Evolutionary conservation across 2,888 invertebrate species (phyloP).

Genomic region (Parnassius orleans): DNA sequence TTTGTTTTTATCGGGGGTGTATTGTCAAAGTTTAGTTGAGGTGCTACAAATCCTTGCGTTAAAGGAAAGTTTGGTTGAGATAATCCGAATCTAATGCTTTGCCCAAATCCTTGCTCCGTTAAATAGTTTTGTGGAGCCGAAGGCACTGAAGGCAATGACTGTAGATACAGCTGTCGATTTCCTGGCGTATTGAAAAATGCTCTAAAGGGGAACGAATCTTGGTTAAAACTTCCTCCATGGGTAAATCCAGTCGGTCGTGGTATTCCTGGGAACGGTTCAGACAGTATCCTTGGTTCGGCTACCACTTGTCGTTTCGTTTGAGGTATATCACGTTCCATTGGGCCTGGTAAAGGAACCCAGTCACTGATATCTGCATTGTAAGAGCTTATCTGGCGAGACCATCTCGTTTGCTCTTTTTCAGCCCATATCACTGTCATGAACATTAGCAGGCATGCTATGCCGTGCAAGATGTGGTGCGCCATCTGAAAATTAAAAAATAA

Average conservation of each 20-base stretch:
- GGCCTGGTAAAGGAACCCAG: slow-evolving; percentile 68
- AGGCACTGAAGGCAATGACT: slow-evolving; percentile 63
- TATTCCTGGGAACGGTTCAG: slow-evolving; percentile 64
- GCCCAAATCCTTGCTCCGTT: slow-evolving; percentile 68
- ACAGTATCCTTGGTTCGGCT: slow-evolving; percentile 70
- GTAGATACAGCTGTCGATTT: slow-evolving; percentile 66
- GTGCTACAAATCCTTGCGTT: slow-evolving; percentile 65
- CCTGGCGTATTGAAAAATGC: slow-evolving; percentile 55
- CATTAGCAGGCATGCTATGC: slow-evolving; percentile 49
- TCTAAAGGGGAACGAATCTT: slow-evolving; percentile 59
- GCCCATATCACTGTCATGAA: slow-evolving; percentile 49
- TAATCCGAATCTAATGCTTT: slow-evolving; percentile 65
- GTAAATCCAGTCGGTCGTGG: slow-evolving; percentile 42
- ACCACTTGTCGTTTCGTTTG: slow-evolving; percentile 68
- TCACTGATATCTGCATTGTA: slow-evolving; percentile 72
- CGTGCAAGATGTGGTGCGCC: slow-evolving; percentile 55
- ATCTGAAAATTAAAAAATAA: slow-evolving; percentile 52
- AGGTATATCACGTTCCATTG: slow-evolving; percentile 52
- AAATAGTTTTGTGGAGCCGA: slow-evolving; percentile 72
- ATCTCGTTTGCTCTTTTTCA: slow-evolving; percentile 60
- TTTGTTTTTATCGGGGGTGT: slow-evolving; percentile 51
- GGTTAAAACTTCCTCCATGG: slow-evolving; percentile 50
- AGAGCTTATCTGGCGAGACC: slow-evolving; percentile 74
- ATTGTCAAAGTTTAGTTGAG: slow-evolving; percentile 59
- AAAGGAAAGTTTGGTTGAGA: slow-evolving; percentile 65